Evolutionary conservation across 2,113 vertebrate species (phyloP).

Genomic region (Clinocottus analis): DNA sequence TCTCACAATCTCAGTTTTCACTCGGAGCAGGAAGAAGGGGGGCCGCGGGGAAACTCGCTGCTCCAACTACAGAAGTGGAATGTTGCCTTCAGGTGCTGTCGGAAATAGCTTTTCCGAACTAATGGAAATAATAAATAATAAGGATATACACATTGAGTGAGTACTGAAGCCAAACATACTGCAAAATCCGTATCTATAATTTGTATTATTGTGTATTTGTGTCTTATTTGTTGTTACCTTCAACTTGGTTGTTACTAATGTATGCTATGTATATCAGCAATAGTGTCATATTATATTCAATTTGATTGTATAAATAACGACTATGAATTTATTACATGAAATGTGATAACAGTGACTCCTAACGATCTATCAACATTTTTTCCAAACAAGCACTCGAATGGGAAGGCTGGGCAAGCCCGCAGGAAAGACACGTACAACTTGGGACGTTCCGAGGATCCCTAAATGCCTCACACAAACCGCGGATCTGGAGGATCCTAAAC

Average conservation of each 20-base stretch:
- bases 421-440: no score
- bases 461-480: conserved; percentile 37
- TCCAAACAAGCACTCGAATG: not conserved
- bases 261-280: not conserved
- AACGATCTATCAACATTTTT: not conserved
- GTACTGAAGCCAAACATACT: not conserved
- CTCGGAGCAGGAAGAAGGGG: conserved; percentile 39
- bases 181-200: not conserved
- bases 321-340: not conserved
- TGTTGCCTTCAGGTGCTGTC: conserved; percentile 51
- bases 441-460: not conserved
- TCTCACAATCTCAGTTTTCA: conserved; percentile 77
- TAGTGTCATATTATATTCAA: not conserved
- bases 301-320: not conserved
- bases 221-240: not conserved
- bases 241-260: not conserved
- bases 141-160: not conserved
- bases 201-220: not conserved
- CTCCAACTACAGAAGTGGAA: conserved; percentile 27
- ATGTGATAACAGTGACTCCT: not conserved
- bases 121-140: not conserved
- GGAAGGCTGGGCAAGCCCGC: not conserved
- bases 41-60: conserved; percentile 27
- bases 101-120: conserved; percentile 5
- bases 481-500: not conserved